Percentiles rank a stretch among this genome's conserved stretches.
phyloP scores from a whole-genome alignment of 2,113 vertebrate genomes.

The Centropus bengalensis region DNA sequence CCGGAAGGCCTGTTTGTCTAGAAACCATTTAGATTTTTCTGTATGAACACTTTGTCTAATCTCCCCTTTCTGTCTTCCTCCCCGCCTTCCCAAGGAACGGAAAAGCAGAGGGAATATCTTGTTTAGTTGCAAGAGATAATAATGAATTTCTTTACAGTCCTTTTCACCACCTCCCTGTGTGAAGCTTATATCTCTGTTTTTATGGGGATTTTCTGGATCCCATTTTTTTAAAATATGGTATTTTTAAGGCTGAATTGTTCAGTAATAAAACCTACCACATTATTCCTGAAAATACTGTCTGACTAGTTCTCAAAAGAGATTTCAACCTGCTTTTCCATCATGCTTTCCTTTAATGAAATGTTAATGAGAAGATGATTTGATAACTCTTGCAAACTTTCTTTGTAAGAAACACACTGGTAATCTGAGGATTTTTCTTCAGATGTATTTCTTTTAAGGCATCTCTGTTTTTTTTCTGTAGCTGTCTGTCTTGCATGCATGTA shows the following conservation, averaged over 20 bases:
- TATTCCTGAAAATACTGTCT: neutral
- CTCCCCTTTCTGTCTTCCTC: fast-evolving
- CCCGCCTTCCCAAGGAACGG: fast-evolving
- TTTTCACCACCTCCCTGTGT: fast-evolving
- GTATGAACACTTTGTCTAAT: neutral
- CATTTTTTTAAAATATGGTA: fast-evolving
- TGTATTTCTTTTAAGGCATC: neutral
- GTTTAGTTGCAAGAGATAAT: neutral
- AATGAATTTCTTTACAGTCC: neutral
- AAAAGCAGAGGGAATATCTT: neutral
- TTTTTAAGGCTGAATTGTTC: neutral
- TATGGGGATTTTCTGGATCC: neutral
- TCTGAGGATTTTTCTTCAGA: neutral
- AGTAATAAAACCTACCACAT: neutral
- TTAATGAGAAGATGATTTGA: constrained; percentile 4
- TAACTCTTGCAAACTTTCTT: neutral
- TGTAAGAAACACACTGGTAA: neutral
- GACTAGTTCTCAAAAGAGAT: neutral
- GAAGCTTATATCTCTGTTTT: neutral
- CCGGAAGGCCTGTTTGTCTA: neutral
- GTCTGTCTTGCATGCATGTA: neutral
- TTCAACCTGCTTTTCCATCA: neutral
- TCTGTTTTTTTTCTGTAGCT: constrained; percentile 27
- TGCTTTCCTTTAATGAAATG: neutral
- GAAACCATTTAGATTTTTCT: neutral